Conservation (phyloP, 2,113 vertebrate species). For the Pavo muticus region DNA sequence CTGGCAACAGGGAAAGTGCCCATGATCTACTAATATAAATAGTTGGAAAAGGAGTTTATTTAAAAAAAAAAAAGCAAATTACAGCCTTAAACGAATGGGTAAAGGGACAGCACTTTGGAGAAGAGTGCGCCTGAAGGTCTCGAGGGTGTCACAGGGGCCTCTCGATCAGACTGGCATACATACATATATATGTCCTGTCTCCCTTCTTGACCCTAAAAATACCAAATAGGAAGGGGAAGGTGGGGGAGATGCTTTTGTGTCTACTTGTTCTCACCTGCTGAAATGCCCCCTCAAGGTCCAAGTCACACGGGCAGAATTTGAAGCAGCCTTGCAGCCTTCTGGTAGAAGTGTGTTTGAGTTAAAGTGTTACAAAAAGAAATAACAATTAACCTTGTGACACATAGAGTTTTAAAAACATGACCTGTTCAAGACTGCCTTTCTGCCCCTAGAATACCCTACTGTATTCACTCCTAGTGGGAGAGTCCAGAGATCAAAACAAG, state of each 20-base stretch:
- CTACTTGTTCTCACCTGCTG: not conserved
- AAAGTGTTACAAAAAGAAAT: not conserved
- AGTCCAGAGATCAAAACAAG: not conserved
- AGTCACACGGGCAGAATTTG: not conserved
- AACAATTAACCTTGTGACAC: not conserved
- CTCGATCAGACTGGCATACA: not conserved
- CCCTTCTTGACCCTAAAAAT: not conserved
- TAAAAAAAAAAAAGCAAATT: too few relatives aligned
- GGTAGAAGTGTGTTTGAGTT: not conserved
- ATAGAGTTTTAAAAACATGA: not conserved
- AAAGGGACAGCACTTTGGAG: not conserved
- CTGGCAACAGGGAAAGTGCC: not conserved
- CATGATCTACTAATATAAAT: not conserved
- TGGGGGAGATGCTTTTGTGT: not conserved
- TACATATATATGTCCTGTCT: fast-evolving
- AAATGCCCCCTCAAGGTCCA: not conserved
- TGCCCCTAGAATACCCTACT: not conserved
- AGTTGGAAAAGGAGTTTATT: not conserved
- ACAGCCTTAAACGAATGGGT: not conserved
- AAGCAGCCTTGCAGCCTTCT: not conserved
- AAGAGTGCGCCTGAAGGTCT: not conserved
- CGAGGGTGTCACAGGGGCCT: not conserved
- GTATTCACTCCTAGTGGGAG: not conserved
- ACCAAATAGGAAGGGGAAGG: not conserved
- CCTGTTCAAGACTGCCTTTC: not conserved